Conservation (phyloP, 1,140 invertebrate species). For the Pogonomyrmex californicus region DNA sequence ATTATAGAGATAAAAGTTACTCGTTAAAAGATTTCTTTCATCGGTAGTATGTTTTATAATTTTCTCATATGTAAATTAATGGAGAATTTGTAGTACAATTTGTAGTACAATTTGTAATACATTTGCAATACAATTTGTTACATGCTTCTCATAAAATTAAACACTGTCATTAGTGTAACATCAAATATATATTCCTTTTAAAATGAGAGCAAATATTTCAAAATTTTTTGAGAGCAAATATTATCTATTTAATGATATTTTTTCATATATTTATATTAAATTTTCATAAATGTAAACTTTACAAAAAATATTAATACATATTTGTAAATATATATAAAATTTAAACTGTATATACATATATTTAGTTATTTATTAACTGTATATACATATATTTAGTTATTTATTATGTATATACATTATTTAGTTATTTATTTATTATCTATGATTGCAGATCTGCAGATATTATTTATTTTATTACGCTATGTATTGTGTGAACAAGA, state of each 20-base stretch:
- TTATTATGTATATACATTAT: too few relatives aligned
- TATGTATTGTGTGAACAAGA: too few relatives aligned
- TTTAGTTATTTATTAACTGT: too few relatives aligned
- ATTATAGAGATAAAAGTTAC: conserved; percentile 28
- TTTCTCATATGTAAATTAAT: background rate
- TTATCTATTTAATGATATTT: background rate
- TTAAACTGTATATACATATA: too few relatives aligned
- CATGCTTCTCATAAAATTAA: background rate
- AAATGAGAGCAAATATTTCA: conserved; percentile 1
- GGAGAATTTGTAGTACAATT: background rate
- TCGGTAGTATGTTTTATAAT: background rate
- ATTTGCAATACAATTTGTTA: background rate
- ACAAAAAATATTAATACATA: background rate
- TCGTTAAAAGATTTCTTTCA: background rate
- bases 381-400: too few relatives aligned
- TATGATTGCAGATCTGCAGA: too few relatives aligned
- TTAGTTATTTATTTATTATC: too few relatives aligned
- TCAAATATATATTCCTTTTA: background rate
- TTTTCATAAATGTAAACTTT: too few relatives aligned
- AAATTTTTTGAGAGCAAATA: background rate
- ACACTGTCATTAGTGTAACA: background rate
- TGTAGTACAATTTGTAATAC: too few relatives aligned
- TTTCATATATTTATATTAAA: background rate
- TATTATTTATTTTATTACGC: too few relatives aligned
- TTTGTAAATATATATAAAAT: background rate